These are phyloP conservation scores for Xylocampa areola DNA, from an alignment of 2,888 invertebrate species.

Conservation along the genomic window DNA sequence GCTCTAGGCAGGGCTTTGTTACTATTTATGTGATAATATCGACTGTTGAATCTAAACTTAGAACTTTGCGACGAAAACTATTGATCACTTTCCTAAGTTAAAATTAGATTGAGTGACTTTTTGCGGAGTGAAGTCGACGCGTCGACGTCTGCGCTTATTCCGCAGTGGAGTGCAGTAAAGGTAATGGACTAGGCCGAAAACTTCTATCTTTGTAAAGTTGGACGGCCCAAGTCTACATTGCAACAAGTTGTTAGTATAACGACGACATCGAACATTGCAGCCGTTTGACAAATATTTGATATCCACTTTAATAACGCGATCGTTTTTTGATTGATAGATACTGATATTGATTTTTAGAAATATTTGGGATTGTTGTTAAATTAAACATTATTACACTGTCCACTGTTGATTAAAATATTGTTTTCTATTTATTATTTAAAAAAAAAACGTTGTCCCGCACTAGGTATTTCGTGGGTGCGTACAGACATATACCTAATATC, in stretches of 20 bases:
- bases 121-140: conserved; percentile 37
- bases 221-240: conserved; percentile 48
- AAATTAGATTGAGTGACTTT: conserved; percentile 46
- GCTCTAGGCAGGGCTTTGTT: conserved; percentile 12
- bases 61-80: conserved; percentile 38
- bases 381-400: too few relatives aligned
- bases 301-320: conserved; percentile 14
- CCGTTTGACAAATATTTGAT: conserved; percentile 38
- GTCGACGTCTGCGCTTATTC: conserved; percentile 60
- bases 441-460: too few relatives aligned
- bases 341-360: too few relatives aligned
- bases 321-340: too few relatives aligned
- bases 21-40: conserved; percentile 6
- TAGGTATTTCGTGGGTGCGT: too few relatives aligned
- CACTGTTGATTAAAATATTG: too few relatives aligned
- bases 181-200: conserved; percentile 66
- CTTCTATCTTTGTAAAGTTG: conserved; percentile 58
- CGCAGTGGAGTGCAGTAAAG: conserved; percentile 60
- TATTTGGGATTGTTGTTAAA: too few relatives aligned
- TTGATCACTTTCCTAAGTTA: conserved; percentile 46
- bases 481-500: too few relatives aligned
- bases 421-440: too few relatives aligned
- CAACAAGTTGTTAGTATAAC: conserved; percentile 63
- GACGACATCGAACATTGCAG: conserved; percentile 32
- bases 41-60: conserved; percentile 21